Percentiles rank a stretch among this genome's conserved stretches.
These are phyloP conservation scores for Drosophila kikkawai DNA, from an alignment of 1,140 invertebrate genomes.

Conservation along the genomic window DNA sequence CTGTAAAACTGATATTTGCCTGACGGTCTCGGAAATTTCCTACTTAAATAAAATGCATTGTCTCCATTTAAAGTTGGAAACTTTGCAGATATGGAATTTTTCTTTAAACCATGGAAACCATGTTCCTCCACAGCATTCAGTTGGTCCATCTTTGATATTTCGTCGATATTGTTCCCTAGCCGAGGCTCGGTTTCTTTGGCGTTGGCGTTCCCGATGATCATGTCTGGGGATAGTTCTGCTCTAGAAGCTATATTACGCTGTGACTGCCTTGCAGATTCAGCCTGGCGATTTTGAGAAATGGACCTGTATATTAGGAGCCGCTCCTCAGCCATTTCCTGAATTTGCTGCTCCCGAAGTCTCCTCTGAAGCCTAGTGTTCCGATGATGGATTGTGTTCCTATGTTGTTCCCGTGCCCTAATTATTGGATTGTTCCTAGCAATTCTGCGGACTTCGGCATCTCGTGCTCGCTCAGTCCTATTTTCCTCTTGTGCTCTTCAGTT, in stretches of 20 bases:
- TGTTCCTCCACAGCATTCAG: background rate
- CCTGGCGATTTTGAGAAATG: background rate
- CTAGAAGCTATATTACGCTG: background rate
- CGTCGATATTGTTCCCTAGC: background rate
- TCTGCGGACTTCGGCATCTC: no score
- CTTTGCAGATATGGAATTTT: background rate
- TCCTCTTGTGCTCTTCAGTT: no score
- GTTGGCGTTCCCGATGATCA: background rate
- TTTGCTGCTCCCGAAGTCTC: background rate
- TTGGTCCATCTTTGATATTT: background rate
- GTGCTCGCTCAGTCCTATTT: no score
- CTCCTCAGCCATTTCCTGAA: background rate
- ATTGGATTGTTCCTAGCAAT: background rate
- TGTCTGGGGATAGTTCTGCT: background rate
- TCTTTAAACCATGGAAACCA: background rate
- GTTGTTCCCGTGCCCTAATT: background rate
- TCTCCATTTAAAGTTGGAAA: background rate
- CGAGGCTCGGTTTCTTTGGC: background rate
- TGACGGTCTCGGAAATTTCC: no score
- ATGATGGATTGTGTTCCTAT: background rate
- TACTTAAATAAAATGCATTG: no score
- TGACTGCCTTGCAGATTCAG: background rate
- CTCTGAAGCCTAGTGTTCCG: background rate
- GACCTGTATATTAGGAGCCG: no score
- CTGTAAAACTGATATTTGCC: constrained; percentile 1